Evolutionary conservation across 37 sponge, comb jelly and placozoan species (phyloP).

Genomic region (Amphimedon queenslandica): DNA sequence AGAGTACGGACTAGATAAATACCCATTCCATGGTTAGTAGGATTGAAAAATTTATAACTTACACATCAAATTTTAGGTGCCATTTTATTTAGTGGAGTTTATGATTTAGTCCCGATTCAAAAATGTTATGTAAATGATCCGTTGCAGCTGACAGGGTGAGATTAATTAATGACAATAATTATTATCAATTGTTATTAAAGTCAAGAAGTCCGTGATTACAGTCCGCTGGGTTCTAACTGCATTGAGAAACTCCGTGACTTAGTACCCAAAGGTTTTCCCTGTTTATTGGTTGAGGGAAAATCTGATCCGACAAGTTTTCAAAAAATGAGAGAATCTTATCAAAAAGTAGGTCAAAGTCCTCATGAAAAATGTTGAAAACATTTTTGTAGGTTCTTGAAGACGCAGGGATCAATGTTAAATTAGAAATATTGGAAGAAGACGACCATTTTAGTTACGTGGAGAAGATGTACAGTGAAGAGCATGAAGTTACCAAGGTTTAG

Average conservation of each 20-base stretch:
- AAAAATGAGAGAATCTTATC: constrained; percentile 26
- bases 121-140: constrained; percentile 2
- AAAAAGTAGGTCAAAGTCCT: constrained; percentile 8
- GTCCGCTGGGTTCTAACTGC: constrained; percentile 15
- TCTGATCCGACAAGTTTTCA: constrained; percentile 42
- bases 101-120: constrained; percentile 13
- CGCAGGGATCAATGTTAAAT: no score
- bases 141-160: background rate
- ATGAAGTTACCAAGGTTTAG: no score
- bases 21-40: background rate
- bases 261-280: background rate
- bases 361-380: no score
- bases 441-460: no score
- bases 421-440: no score
- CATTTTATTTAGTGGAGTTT: constrained; percentile 10
- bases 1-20: background rate
- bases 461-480: no score
- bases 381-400: no score
- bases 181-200: constrained; percentile 8
- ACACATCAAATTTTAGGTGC: no score
- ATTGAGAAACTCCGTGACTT: background rate
- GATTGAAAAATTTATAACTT: no score
- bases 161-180: background rate
- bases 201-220: constrained; percentile 32
- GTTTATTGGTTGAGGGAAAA: constrained; percentile 33